Evolutionary conservation across 2,797 vertebrate genomes (phyloP), one percentile per base, ranked within the genome.

Genomic region (Silurus lanzhouensis): DNA sequence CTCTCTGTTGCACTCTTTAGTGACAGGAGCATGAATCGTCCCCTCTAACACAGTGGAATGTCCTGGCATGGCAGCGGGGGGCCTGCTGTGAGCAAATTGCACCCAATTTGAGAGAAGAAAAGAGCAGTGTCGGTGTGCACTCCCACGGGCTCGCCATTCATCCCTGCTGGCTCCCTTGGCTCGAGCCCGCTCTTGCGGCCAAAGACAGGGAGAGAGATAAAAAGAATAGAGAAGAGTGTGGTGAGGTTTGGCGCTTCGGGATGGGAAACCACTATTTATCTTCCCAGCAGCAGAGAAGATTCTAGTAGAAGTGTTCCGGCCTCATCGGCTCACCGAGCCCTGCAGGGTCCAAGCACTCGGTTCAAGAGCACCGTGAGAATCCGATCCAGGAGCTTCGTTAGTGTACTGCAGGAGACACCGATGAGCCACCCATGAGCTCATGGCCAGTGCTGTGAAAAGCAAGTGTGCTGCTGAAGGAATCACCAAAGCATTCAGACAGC

Each of bases 361-460:
- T 94, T 93, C 94, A 94, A 94, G 91, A 88, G 2, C 93, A 93
- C 94, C 94, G 94, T 95, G 95, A 95, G 94, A 95, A 95, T 93
- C 91, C 88, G 84, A 88, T 60, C 15, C 86, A 87, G 88, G 60
- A 84, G 66, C 86, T 86, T 88, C 86, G 70, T 87, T 88, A 67
- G 7, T 55, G 46, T 63, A 27, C 63, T 75, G 38, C 79, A 15
- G 68, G 67, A 83, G 78, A 83, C 79, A 67, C 66, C 57, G 75
- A 55, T 38, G 76, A 85, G 80, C 80, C 14, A 61, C 67, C 27
- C 70, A 74, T 82, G 63, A 82, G 75, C 80, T 87, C 88, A 87
- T 66, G 46, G 80, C 3, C 31, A 57, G 22, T 25, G 60, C 14
- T 70, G 63, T 38, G 25, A 52, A 25, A 84, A 83, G 55, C 14